A percentile compares a stretch with the other conserved stretches of the same genome.
These are phyloP conservation scores for Eurystomus gularis DNA, from an alignment of 2,113 vertebrate genomes.

Conservation along the genomic window DNA sequence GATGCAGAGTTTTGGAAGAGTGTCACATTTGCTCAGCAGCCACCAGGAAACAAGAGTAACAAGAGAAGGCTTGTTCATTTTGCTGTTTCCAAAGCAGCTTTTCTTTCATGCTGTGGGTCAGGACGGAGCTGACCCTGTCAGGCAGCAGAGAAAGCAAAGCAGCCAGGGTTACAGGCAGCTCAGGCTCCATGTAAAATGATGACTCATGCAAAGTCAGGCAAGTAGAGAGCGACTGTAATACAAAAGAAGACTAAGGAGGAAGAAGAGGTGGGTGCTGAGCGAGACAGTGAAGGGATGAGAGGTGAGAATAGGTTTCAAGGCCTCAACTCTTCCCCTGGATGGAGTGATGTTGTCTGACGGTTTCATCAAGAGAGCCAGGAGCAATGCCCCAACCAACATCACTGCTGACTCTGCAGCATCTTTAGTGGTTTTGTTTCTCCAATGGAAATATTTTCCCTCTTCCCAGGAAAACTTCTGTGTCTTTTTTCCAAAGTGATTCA, in stretches of 20 bases:
- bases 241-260: neutral
- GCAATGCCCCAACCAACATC: neutral
- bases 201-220: neutral
- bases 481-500: neutral
- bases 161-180: neutral
- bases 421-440: neutral
- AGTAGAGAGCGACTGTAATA: neutral
- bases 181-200: neutral
- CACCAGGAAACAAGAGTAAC: neutral
- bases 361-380: neutral
- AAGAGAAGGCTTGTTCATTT: neutral
- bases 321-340: neutral
- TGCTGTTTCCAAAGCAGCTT: constrained; percentile 17
- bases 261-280: neutral
- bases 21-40: neutral
- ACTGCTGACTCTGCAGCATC: rapidly evolving
- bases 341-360: neutral
- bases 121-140: neutral
- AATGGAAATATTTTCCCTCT: neutral
- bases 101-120: neutral
- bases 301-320: neutral
- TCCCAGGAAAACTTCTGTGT: neutral
- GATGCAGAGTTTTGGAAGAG: neutral
- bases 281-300: neutral
- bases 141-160: neutral